Percentiles rank a stretch among this genome's conserved stretches.
Conservation (phyloP, 2,113 vertebrate species). For the Alethe diademata region DNA sequence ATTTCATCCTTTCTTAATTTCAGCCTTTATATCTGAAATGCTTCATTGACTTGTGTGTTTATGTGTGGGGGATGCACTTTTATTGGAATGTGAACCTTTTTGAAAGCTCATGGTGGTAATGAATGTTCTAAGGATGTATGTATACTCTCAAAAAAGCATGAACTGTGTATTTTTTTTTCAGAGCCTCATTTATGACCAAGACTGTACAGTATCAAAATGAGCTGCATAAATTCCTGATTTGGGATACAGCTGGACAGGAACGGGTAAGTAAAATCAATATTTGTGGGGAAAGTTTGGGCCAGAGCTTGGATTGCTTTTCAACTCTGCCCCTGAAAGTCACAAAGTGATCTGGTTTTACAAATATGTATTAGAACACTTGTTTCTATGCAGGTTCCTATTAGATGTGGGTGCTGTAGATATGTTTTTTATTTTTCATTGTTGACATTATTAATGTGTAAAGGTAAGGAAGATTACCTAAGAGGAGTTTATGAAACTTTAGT, state of each 20-base stretch:
- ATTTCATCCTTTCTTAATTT: neutral
- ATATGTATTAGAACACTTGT: neutral
- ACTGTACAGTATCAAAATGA: conserved; percentile 96
- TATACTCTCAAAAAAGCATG: neutral
- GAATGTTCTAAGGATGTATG: neutral
- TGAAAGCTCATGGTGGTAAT: neutral
- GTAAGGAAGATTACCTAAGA: neutral
- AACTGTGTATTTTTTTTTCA: conserved; percentile 51
- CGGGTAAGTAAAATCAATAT: conserved; percentile 78
- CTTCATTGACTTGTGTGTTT: neutral
- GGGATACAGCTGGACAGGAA: conserved; percentile 96
- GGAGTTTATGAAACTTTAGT: neutral
- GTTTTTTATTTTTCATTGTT: neutral
- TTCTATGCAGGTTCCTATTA: neutral
- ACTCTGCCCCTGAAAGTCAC: neutral
- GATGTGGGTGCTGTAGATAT: neutral
- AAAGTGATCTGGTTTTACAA: neutral
- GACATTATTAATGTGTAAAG: neutral
- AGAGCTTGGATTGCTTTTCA: neutral
- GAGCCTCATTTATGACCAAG: conserved; percentile 98
- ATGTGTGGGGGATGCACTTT: neutral
- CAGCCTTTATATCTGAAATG: neutral
- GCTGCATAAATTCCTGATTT: conserved; percentile 96
- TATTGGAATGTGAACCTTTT: neutral
- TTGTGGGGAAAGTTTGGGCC: neutral